These are phyloP conservation scores for Pteromalus puparum DNA, from an alignment of 1,140 invertebrate species.

Conservation along the genomic window DNA sequence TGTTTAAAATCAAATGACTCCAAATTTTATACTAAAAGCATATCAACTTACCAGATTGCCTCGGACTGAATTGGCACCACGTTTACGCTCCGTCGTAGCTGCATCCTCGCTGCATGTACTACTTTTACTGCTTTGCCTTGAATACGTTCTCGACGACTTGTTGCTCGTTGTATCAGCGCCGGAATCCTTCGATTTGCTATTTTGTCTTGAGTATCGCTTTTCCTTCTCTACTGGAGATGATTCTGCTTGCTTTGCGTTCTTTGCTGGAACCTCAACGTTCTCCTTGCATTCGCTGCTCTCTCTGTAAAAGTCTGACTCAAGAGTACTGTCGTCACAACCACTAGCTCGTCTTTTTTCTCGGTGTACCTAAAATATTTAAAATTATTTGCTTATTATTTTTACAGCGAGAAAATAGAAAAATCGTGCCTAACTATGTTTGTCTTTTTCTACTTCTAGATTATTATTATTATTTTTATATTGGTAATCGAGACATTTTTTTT, in stretches of 20 bases:
- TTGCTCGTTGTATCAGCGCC: background rate
- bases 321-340: constrained; percentile 70
- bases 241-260: constrained; percentile 33
- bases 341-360: constrained; percentile 67
- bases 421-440: too few species aligned
- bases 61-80: constrained; percentile 6
- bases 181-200: constrained; percentile 54
- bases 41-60: constrained; percentile 26
- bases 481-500: background rate
- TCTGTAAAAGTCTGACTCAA: constrained; percentile 66
- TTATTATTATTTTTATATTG: background rate
- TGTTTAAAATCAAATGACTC: background rate
- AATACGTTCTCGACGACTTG: constrained; percentile 37
- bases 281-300: constrained; percentile 51
- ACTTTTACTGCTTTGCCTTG: constrained; percentile 49
- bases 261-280: constrained; percentile 19
- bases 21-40: background rate
- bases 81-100: constrained; percentile 11
- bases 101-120: constrained; percentile 42
- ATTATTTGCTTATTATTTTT: background rate
- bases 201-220: constrained; percentile 58
- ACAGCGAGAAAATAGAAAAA: too few species aligned
- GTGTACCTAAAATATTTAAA: constrained; percentile 54
- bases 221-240: constrained; percentile 21
- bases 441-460: too few species aligned